Evolutionary conservation across 2,113 vertebrate genomes (phyloP).

Genomic region (Mormoops blainvillei): DNA sequence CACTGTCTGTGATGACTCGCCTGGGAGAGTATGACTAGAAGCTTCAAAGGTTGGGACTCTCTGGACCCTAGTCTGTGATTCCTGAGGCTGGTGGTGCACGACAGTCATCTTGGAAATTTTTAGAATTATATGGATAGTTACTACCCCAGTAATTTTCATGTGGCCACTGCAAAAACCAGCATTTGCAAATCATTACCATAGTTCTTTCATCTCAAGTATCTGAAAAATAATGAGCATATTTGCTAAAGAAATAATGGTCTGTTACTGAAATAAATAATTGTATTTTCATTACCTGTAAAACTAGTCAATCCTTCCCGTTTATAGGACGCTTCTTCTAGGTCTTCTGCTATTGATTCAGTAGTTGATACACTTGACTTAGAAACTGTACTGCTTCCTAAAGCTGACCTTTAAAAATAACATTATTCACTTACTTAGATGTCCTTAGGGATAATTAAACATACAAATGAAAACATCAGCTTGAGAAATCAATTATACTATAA

Average conservation of each 20-base stretch:
- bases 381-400: slow-evolving; percentile 80
- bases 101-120: not conserved
- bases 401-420: slow-evolving; percentile 78
- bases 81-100: not conserved
- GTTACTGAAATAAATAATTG: not conserved
- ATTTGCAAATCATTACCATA: not conserved
- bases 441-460: not conserved
- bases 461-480: not conserved
- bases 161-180: not conserved
- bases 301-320: slow-evolving; percentile 67
- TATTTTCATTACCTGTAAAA: slow-evolving; percentile 80
- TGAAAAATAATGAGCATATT: not conserved
- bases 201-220: not conserved
- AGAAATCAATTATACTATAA: not conserved
- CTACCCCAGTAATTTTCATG: not conserved
- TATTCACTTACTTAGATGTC: slow-evolving; percentile 14
- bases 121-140: not conserved
- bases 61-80: not conserved
- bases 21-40: too few species aligned
- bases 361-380: slow-evolving; percentile 80
- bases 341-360: slow-evolving; percentile 75
- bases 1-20: too few species aligned
- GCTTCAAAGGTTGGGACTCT: too few species aligned
- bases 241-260: not conserved
- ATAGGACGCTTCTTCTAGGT: slow-evolving; percentile 76